Base-by-base conservation (phyloP, 2,113 vertebrate species). In the Cyanoderma ruficeps region DNA sequence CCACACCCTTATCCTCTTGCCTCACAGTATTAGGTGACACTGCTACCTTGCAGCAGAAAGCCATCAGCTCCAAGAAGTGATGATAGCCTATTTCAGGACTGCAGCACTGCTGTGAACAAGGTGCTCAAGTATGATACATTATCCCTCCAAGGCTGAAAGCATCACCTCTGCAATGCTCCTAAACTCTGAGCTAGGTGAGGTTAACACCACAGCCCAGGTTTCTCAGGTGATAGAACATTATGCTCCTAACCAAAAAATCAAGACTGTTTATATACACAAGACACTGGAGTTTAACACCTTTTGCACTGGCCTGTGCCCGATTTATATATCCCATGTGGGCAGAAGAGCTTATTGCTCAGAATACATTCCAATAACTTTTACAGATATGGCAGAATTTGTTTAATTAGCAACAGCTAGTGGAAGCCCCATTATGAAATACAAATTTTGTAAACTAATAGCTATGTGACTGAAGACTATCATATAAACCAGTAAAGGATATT, bases 71-170 rank as follows among this genome's bases (percentile, higher is more conserved):
- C 2, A 1, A 91, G 89, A 93, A 95, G 77, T 91, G 94, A 96
- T 95, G 96, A 97, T 92, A 95, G 81, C 81, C 89, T 92, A 72
- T 95, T 95, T 92, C 89, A 82, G 91, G 89, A 84, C 87, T 64
- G 80, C 81, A 92, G 89, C 83, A 65, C 64, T 93, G 83, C 93
- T 95, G 95, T 97, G 95, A 96, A 95, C 95, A 97, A 97, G 94
- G 94, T 96, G 94, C 95, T 96, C 93, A 87, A 76, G 87, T 71
- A 95, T 96, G 96, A 97, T 95, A 87, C 96, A 95, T 96, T 95
- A 92, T 92, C 87, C 93, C 95, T 87, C 31, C 49, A 37, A 94
- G 96, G 96, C 96, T 95, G 61, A 89, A 96, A 95, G 87, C 68
- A 95, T 75, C 96, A 95, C 94, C 93, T 92, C 89, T 68, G 65